Base-by-base conservation (phyloP, 2,888 invertebrate species). In the Stegana nigrithorax region DNA sequence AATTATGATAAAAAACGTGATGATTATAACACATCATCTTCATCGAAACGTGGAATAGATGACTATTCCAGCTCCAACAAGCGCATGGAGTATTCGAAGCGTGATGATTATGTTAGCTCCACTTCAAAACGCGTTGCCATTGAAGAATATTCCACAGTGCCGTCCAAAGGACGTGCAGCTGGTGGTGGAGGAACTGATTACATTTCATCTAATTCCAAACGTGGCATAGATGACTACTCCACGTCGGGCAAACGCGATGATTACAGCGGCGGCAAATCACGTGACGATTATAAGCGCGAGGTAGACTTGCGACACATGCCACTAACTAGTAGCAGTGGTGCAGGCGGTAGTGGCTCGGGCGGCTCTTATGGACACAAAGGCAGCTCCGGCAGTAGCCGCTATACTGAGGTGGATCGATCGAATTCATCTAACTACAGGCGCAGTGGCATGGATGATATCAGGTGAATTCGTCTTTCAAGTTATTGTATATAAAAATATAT, bases 1-100 rank as follows among this genome's bases (percentile, higher is more conserved):
- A 25, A n/a, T 42, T 83, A 83, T 39, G 83, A 82, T 5, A 84
- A 85, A 60, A 85, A 85, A 61, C 82, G 84, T 29, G 85, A 85
- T 65, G 85, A 85, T 44, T 85, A 83, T 63, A 72, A 68, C 8
- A 73, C 75, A 8, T 77, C 83, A 2, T 74, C 83, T 19, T 60
- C 73, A 3, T 75, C 73, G 2, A 85, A 85, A 55, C 83, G 84
- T 45, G 69, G 62, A 10, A 63, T 82, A 17, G 84, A 84, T n/a
- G 84, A 84, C 12, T 82, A 79, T 42, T 68, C 79, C 2, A 67
- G 81, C n/a, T 71, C 81, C 1, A 80, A 73, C 32, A 75, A 82
- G 59, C 78, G 82, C 6, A 53, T 78, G 59, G 81, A 81, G 6
- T 77, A 74, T 21, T 53, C 73, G 14, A 81, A 80, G 58, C 77